These are phyloP conservation scores for Strix occidentalis DNA, from an alignment of 2,797 vertebrate species.

Conservation along the genomic window DNA sequence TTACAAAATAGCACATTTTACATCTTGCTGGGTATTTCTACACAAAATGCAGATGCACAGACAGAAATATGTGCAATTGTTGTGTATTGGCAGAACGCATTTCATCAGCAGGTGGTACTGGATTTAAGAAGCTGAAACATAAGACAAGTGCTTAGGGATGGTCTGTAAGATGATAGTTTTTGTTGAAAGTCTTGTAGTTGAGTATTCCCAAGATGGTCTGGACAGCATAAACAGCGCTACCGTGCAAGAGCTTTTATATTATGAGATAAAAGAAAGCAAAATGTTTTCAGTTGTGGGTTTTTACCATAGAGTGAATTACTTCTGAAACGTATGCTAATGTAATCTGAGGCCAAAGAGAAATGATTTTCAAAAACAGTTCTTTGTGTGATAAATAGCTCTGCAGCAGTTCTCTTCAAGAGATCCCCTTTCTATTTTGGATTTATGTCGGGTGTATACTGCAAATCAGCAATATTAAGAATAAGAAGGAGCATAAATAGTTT, in stretches of 20 bases:
- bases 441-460: background rate
- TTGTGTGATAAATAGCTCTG: background rate
- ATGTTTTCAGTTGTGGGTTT: background rate
- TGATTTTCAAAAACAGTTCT: background rate
- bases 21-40: background rate
- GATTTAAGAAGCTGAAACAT: constrained; percentile 5
- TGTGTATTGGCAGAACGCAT: background rate
- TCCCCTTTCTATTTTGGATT: background rate
- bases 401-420: background rate
- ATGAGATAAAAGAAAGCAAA: background rate
- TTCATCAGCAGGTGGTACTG: background rate
- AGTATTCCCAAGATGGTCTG: background rate
- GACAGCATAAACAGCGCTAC: background rate
- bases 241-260: background rate
- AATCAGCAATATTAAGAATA: background rate
- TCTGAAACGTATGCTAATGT: background rate
- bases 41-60: background rate
- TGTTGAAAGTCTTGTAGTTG: background rate
- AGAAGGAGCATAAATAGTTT: background rate
- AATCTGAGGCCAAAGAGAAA: background rate
- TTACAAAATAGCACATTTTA: background rate
- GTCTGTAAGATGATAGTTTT: background rate
- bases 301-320: background rate
- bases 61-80: background rate
- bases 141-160: background rate